Evolutionary conservation across 1,140 invertebrate genomes (phyloP).

Genomic region (Scaptomyza montana): DNA sequence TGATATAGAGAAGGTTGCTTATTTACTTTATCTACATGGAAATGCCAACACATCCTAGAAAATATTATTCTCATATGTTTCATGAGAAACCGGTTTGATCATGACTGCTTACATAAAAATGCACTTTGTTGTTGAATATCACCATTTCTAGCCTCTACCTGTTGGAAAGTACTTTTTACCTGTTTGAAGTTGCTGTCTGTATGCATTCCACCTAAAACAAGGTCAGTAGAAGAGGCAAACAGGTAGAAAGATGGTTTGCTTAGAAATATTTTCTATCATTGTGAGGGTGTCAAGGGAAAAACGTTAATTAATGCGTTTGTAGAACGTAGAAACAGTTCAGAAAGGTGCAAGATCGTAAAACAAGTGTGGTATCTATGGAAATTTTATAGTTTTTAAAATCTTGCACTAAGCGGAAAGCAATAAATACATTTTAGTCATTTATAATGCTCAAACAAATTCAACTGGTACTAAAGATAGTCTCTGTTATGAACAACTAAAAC

Average conservation of each 20-base stretch:
- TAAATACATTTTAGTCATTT: too few species aligned
- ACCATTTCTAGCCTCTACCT: neutral
- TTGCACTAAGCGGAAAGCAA: too few species aligned
- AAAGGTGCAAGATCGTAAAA: too few species aligned
- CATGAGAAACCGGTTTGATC: constrained; percentile 23
- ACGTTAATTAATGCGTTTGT: neutral
- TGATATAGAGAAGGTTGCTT: neutral
- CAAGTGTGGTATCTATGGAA: too few species aligned
- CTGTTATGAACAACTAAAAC: too few species aligned
- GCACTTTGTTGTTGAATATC: neutral
- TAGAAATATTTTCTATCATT: neutral
- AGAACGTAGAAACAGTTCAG: too few species aligned
- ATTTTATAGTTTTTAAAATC: too few species aligned
- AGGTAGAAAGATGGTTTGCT: neutral
- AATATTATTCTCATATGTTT: neutral
- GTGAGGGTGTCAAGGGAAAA: neutral
- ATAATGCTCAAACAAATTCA: too few species aligned
- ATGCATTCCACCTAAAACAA: neutral
- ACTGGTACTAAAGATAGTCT: too few species aligned
- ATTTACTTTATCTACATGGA: constrained; percentile 2
- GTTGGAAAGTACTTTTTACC: neutral
- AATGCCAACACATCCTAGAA: neutral
- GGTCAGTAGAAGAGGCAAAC: neutral
- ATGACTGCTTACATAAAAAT: neutral
- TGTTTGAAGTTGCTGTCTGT: neutral